These are phyloP conservation scores for Labeo catla DNA, from an alignment of 2,113 vertebrate species.

Conservation along the genomic window DNA sequence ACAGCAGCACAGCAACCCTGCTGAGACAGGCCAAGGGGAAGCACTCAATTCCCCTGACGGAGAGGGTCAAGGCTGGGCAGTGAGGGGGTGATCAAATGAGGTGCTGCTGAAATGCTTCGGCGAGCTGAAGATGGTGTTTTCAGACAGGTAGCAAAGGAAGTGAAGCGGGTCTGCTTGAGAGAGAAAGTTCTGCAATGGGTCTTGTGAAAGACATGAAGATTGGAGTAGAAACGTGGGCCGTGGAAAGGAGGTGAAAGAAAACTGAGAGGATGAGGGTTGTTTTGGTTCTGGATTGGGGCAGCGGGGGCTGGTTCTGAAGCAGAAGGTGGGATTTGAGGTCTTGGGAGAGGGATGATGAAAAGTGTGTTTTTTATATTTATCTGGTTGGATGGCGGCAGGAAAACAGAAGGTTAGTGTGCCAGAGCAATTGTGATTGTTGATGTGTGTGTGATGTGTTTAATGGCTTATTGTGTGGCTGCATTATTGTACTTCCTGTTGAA, in stretches of 20 bases:
- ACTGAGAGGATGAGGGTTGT: not conserved
- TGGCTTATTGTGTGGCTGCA: conserved; percentile 50
- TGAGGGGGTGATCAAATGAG: not conserved
- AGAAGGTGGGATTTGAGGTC: not conserved
- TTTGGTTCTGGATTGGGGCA: conserved; percentile 7
- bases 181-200: not conserved
- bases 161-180: not conserved
- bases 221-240: not conserved
- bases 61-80: conserved; percentile 75
- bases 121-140: not conserved
- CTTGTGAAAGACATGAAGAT: not conserved
- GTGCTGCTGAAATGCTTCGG: not conserved
- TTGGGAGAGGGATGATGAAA: not conserved
- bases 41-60: conserved; percentile 70
- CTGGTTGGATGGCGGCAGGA: not conserved
- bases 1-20: conserved; percentile 66
- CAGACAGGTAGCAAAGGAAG: not conserved
- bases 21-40: conserved; percentile 78
- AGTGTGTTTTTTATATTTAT: not conserved
- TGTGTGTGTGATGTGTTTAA: conserved; percentile 49
- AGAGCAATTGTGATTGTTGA: conserved; percentile 13
- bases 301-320: too few relatives aligned
- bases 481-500: conserved; percentile 59
- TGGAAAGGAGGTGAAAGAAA: conserved; percentile 5
- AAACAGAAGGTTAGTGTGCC: conserved; percentile 47